Base-by-base conservation (phyloP, 2,888 invertebrate species). In the Clanis bilineata region DNA sequence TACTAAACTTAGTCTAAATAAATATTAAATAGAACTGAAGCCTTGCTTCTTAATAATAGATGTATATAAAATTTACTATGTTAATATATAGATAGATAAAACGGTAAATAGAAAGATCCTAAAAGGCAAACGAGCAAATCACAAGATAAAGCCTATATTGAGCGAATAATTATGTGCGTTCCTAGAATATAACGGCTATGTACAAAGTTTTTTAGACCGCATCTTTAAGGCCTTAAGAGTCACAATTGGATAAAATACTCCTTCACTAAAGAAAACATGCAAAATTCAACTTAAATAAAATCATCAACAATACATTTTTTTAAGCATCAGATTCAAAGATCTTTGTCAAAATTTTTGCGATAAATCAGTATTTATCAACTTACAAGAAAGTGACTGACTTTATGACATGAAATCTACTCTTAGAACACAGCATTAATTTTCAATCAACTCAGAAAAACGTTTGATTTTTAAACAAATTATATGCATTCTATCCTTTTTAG, bases 91-190 rank as follows among this genome's bases (percentile, higher is more conserved):
- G 75, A 41, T 41, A 41, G 39, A 39, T 39, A 39, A 79, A 82
- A 79, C 69, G 72, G 77, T 79, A 77, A 71, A 78, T 85, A 83
- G 78, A 82, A 85, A 82, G 79, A 79, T 67, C 76, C 80, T 84
- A 83, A 76, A 90, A 90, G 90, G 88, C 88, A 80, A 87, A 88
- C 71, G 68, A 83, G 90, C 90, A 89, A 91, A 88, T 89, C 88
- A 91, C 90, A 77, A 85, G 80, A 83, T 76, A 69, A 89, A 90
- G 89, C 77, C 83, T 77, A 77, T 78, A 66, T 84, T 83, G 82
- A 84, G 84, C 84, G 82, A 83, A 77, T 79, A 77, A 74, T 68
- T 76, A 79, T 85, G 88, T 89, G 88, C 88, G 80, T 78, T 74
- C 85, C 85, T 87, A 86, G n/a, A 45, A 28, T 15, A 58, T 7